phyloP scores from a whole-genome alignment of 1,140 invertebrate genomes.

The Meloidogyne hapla region DNA sequence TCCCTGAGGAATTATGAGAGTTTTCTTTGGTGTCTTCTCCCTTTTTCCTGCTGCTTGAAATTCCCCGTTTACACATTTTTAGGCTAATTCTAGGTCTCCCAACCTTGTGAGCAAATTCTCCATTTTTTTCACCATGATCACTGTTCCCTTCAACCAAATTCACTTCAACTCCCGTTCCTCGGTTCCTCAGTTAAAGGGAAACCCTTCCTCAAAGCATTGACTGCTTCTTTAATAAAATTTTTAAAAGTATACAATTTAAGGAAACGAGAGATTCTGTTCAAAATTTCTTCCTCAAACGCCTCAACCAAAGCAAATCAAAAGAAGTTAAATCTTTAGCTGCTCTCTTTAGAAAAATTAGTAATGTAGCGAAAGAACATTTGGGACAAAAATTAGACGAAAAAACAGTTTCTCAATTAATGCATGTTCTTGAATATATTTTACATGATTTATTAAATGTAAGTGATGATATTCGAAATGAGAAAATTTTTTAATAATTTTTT shows the following conservation, averaged over 20 bases:
- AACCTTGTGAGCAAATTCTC: no score
- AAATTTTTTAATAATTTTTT: constrained; percentile 4
- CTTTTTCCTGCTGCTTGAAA: no score
- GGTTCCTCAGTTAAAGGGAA: no score
- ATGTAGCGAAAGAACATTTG: constrained; percentile 33
- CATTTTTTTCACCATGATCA: no score
- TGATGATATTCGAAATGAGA: not conserved
- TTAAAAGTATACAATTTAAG: constrained; percentile 26
- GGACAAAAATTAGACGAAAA: constrained; percentile 37
- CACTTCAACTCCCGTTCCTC: no score
- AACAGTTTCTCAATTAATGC: constrained; percentile 31
- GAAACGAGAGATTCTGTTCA: constrained; percentile 37
- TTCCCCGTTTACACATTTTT: no score
- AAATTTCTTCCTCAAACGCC: constrained; percentile 17
- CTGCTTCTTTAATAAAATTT: no score
- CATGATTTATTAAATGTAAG: constrained; percentile 34
- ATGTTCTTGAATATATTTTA: constrained; percentile 35
- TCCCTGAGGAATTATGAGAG: no score
- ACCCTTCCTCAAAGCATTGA: no score
- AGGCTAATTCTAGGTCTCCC: no score
- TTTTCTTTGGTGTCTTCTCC: no score
- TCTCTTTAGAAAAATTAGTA: constrained; percentile 20
- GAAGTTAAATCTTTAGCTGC: constrained; percentile 31
- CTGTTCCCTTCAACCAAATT: no score
- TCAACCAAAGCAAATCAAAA: constrained; percentile 36